Evolutionary conservation across 1,140 invertebrate species (phyloP).

Genomic region (Lanistes nyassanus): DNA sequence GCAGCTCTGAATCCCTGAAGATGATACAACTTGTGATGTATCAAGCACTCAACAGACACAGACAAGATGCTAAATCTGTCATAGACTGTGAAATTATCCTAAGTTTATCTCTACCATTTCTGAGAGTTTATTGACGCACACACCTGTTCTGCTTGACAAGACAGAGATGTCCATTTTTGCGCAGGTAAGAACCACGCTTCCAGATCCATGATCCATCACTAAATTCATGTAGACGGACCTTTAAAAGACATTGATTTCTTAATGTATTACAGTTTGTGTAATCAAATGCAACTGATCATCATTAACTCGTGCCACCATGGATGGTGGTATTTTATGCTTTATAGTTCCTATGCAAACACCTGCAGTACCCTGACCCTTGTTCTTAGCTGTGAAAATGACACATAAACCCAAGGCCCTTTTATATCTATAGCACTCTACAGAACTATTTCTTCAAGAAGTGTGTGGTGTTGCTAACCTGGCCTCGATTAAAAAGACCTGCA

Average conservation of each 20-base stretch:
- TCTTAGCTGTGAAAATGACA: too few species aligned
- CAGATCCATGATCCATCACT: constrained; percentile 59
- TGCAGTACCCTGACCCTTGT: too few species aligned
- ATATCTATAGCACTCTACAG: too few species aligned
- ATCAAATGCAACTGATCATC: background rate
- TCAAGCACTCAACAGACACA: background rate
- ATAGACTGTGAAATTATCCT: background rate
- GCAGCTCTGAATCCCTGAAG: constrained; percentile 54
- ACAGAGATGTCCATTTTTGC: constrained; percentile 59
- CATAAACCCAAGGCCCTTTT: too few species aligned
- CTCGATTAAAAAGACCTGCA: constrained; percentile 64
- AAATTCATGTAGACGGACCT: constrained; percentile 61
- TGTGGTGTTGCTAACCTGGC: too few species aligned
- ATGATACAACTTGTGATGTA: background rate
- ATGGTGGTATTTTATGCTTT: too few species aligned
- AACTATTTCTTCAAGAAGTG: too few species aligned
- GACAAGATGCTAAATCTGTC: background rate
- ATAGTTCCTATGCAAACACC: too few species aligned
- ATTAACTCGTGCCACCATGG: too few species aligned
- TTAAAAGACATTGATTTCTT: constrained; percentile 19
- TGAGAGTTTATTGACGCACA: too few species aligned
- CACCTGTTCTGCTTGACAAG: constrained; percentile 50
- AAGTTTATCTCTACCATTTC: too few species aligned
- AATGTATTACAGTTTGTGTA: background rate
- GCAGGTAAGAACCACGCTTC: constrained; percentile 60